These are phyloP conservation scores for Diachasmimorpha longicaudata DNA, from an alignment of 1,140 invertebrate genomes.

Conservation along the genomic window DNA sequence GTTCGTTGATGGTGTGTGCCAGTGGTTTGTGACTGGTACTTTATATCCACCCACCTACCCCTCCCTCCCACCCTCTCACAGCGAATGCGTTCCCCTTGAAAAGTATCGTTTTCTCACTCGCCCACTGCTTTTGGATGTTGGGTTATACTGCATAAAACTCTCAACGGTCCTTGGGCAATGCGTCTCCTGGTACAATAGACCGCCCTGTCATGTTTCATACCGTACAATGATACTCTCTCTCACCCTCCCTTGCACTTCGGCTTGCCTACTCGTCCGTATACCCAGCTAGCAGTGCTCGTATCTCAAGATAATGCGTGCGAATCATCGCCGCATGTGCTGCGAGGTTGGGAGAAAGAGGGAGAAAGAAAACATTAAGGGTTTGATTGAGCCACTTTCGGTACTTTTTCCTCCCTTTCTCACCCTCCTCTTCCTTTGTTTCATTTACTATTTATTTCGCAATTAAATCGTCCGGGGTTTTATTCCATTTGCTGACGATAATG, in stretches of 20 bases:
- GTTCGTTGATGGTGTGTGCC: conserved; percentile 5
- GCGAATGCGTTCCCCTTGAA: conserved; percentile 7
- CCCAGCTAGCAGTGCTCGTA: conserved; percentile 37
- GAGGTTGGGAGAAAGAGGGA: not conserved
- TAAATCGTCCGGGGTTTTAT: not conserved
- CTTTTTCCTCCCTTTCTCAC: conserved; percentile 10
- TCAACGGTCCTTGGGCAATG: conserved; percentile 38
- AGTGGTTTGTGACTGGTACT: conserved; percentile 20
- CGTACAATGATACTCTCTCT: conserved; percentile 53
- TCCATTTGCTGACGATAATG: not conserved
- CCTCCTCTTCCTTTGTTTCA: conserved; percentile 15
- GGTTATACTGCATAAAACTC: not conserved
- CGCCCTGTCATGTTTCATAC: conserved; percentile 55
- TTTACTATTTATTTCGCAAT: not conserved
- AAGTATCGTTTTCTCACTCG: not conserved
- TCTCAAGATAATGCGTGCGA: conserved; percentile 57
- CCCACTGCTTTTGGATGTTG: not conserved
- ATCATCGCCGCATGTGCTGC: conserved; percentile 35
- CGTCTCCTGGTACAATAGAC: conserved; percentile 56
- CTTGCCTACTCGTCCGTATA: conserved; percentile 29
- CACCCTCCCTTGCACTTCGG: conserved; percentile 36
- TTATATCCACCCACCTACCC: not conserved
- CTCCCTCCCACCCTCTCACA: not conserved
- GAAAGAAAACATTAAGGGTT: conserved; percentile 4
- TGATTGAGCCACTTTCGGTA: conserved; percentile 6